These are phyloP conservation scores for Bradysia coprophila DNA, from an alignment of 1,140 invertebrate genomes.

Conservation along the genomic window DNA sequence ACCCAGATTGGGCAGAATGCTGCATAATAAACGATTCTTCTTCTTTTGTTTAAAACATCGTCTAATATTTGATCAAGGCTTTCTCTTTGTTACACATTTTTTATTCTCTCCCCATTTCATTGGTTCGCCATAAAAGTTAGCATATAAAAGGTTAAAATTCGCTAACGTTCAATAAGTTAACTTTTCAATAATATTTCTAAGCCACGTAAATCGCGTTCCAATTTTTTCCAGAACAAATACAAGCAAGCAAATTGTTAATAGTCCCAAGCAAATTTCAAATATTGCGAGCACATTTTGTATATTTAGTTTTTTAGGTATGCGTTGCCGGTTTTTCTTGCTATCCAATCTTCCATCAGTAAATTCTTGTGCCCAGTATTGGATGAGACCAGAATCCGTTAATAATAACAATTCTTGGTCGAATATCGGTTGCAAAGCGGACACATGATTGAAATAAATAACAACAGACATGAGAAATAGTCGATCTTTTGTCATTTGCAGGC, in stretches of 20 bases:
- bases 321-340: not conserved
- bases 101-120: too few species aligned
- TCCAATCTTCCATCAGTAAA: not conserved
- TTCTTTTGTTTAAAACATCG: too few species aligned
- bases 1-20: too few species aligned
- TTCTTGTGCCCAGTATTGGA: not conserved
- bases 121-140: too few species aligned
- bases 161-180: not conserved
- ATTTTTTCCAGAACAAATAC: not conserved
- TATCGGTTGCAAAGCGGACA: not conserved
- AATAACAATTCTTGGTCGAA: not conserved
- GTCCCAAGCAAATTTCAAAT: not conserved
- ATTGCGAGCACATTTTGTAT: not conserved
- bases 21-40: too few species aligned
- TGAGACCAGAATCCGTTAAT: not conserved
- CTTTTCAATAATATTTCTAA: not conserved
- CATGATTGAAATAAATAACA: not conserved
- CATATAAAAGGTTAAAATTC: too few species aligned
- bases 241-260: not conserved
- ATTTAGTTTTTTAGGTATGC: not conserved
- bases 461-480: not conserved
- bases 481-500: not conserved
- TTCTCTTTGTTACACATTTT: too few species aligned
- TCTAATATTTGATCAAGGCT: too few species aligned
- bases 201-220: not conserved